phyloP scores from a whole-genome alignment of 2,888 invertebrate genomes.

The Nemapogon koenigi region DNA sequence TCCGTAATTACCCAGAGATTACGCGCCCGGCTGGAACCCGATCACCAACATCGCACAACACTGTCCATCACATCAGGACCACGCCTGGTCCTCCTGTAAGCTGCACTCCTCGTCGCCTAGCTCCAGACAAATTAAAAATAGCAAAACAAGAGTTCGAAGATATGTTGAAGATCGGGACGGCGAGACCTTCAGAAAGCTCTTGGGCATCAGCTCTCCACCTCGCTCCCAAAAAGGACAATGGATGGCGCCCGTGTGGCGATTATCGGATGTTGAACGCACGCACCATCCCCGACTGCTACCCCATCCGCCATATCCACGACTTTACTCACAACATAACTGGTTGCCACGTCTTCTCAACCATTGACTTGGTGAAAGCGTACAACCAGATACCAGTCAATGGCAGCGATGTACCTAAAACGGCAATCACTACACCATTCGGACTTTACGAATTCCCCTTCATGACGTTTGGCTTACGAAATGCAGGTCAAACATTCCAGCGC shows the following conservation, averaged over 20 bases:
- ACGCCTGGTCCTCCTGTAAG: slow-evolving; percentile 22
- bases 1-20: no score
- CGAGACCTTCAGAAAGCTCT: slow-evolving; percentile 18
- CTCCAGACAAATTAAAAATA: slow-evolving; percentile 21
- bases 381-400: slow-evolving; percentile 26
- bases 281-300: slow-evolving; percentile 23
- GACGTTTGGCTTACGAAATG: slow-evolving; percentile 31
- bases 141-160: slow-evolving; percentile 23
- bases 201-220: slow-evolving; percentile 28
- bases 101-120: slow-evolving; percentile 22
- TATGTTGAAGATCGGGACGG: slow-evolving; percentile 20
- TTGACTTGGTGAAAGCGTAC: slow-evolving; percentile 29
- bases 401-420: slow-evolving; percentile 26
- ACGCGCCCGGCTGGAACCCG: no score
- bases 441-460: slow-evolving; percentile 20
- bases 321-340: slow-evolving; percentile 22
- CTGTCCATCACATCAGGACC: no score
- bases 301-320: slow-evolving; percentile 27
- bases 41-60: no score
- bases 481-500: slow-evolving; percentile 30
- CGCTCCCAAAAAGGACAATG: slow-evolving; percentile 24
- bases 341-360: slow-evolving; percentile 21
- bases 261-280: no score
- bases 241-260: slow-evolving; percentile 31
- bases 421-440: slow-evolving; percentile 23